A percentile compares a stretch with the other conserved stretches of the same genome.
Conservation (phyloP, 2,113 vertebrate genomes). For the Epinephelus fuscoguttatus region DNA sequence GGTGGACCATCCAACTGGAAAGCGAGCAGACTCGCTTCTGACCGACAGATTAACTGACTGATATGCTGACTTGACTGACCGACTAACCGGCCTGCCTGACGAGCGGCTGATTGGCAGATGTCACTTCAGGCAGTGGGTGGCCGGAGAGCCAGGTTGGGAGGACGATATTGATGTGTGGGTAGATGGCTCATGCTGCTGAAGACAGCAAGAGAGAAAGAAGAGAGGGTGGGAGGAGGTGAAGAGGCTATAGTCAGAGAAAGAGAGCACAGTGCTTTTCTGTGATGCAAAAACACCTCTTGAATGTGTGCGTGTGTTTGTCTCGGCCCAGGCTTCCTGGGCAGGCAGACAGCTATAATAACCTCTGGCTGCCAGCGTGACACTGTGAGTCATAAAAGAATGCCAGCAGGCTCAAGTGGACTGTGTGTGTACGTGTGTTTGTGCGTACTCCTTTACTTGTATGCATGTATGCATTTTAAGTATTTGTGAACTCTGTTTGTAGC, state of each 20-base stretch:
- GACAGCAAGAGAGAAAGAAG: slow-evolving; percentile 22
- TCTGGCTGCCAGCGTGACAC: slow-evolving; percentile 53
- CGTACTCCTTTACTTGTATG: slow-evolving; percentile 9
- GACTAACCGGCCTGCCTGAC: slow-evolving; percentile 35
- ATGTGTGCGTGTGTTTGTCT: slow-evolving; percentile 41
- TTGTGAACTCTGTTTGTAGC: slow-evolving; percentile 33
- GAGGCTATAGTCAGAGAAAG: slow-evolving; percentile 5
- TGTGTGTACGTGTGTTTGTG: slow-evolving; percentile 22
- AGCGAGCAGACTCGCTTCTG: slow-evolving; percentile 12
- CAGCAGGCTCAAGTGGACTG: slow-evolving; percentile 38
- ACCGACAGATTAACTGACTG: slow-evolving; percentile 52
- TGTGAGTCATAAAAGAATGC: slow-evolving; percentile 23
- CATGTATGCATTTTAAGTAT: slow-evolving; percentile 6
- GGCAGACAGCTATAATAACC: slow-evolving; percentile 61
- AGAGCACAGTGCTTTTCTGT: slow-evolving; percentile 29
- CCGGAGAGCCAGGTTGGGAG: slow-evolving; percentile 13
- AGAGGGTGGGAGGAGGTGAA: neutral
- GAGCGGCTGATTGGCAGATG: slow-evolving; percentile 59
- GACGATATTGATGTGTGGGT: slow-evolving; percentile 30
- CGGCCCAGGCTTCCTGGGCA: slow-evolving; percentile 18
- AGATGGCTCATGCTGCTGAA: slow-evolving; percentile 37
- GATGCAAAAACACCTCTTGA: slow-evolving; percentile 39
- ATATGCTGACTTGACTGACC: slow-evolving; percentile 59
- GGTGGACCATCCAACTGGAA: slow-evolving; percentile 21
- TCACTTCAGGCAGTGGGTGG: slow-evolving; percentile 59